Evolutionary conservation across 2,888 invertebrate species (phyloP).

Genomic region (Gonocerus acuteangulatus): DNA sequence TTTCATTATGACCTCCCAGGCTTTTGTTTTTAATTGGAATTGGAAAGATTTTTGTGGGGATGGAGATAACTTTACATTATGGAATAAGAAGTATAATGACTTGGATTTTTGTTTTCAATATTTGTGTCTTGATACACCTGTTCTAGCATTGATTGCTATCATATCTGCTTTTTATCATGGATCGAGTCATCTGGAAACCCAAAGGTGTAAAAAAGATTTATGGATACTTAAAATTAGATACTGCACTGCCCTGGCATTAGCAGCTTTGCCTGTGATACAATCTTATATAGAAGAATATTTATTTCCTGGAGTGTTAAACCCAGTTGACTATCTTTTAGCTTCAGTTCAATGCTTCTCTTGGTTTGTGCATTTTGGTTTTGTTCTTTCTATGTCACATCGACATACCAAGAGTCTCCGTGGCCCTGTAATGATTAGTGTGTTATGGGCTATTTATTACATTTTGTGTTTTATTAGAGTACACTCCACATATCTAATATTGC

Average conservation of each 20-base stretch:
- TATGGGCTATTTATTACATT: constrained; percentile 62
- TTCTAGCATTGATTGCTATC: constrained; percentile 62
- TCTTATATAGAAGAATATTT: constrained; percentile 44
- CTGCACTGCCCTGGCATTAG: constrained; percentile 53
- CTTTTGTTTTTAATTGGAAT: constrained; percentile 49
- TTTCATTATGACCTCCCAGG: constrained; percentile 6
- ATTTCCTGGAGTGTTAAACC: constrained; percentile 42
- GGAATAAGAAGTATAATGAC: constrained; percentile 63
- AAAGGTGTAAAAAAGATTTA: constrained; percentile 56
- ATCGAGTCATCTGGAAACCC: constrained; percentile 54
- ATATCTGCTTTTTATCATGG: constrained; percentile 77
- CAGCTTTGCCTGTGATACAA: constrained; percentile 55
- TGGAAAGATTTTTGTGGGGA: constrained; percentile 71
- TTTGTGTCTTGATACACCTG: constrained; percentile 69
- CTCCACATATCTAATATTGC: constrained; percentile 45
- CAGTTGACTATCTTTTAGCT: constrained; percentile 63
- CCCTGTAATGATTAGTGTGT: constrained; percentile 57
- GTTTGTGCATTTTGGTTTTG: constrained; percentile 72
- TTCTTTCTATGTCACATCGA: constrained; percentile 55
- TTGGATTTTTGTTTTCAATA: constrained; percentile 80
- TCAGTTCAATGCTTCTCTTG: constrained; percentile 68
- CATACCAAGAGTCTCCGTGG: constrained; percentile 62
- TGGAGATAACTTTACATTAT: constrained; percentile 57
- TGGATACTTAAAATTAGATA: constrained; percentile 58
- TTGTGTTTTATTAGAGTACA: constrained; percentile 61